Base-by-base conservation (phyloP, 2,113 vertebrate species). In the Jaculus jaculus region DNA sequence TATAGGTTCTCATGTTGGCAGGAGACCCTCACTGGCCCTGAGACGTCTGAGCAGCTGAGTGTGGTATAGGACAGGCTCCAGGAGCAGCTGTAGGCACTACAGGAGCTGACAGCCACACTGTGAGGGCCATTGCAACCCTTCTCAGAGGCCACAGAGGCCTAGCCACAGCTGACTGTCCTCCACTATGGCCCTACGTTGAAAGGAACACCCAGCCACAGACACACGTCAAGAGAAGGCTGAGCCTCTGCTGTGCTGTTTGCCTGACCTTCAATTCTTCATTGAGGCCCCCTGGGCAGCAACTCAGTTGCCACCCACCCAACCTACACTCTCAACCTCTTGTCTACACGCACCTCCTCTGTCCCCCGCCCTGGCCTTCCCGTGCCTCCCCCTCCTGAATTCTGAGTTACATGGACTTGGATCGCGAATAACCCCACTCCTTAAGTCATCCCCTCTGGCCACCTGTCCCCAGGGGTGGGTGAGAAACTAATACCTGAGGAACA, bases 81-180 rank as follows among this genome's bases (percentile, higher is more conserved):
- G 86, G 97, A 93, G 87, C 98, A 97, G 94, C 96, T 98, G 37
- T 97, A 92, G 93, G 96, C 98, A 65, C 39, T 99, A 39, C 97
- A 98, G 95, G 97, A 98, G 34, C 92, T 97, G 93, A 98, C 98
- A 3, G 94, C 95, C 68, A 80, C 96, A 92, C 98, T 99, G 99
- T 99, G 96, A 79, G 91, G 58, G 26, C 1, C 0, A 0, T 1
- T 26, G 28, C 5, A 9, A 39, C 11, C 66, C 23, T 54, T 68
- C 51, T 39, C 34, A 17, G 37, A 51, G 60, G 37, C 30, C 0
- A 23, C n/a, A 24, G 73, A 51, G 11, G 18, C 12, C 84, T 24
- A 5, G 58, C 60, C 77, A 12, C 8, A 7, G 42, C 24, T 84
- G 34, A 47, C 34, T 28, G 6, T 68, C 10, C 60, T 23, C 3